Evolutionary conservation across 2,113 vertebrate genomes (phyloP), one percentile per base, ranked within the genome.

Genomic region (Toxotes jaculatrix): DNA sequence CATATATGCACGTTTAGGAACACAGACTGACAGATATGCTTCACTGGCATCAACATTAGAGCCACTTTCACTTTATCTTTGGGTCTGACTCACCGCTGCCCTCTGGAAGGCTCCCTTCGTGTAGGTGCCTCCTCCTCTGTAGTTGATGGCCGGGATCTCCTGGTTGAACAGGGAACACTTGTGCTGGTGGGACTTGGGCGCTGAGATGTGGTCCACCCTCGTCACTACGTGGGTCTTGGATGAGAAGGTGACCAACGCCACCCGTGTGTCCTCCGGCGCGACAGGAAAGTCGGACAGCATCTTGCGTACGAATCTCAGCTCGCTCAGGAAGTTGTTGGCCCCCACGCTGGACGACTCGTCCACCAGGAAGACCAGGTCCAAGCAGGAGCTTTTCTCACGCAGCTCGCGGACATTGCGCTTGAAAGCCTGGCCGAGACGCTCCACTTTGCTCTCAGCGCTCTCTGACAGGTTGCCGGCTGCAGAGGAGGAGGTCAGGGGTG

Each of bases 311-410:
- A 99, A 99, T 90, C 95, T 95, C 91, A 99, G 95, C 95, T 99
- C 98, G 83, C 95, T 98, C 85, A 94, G 95, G 93, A 99, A 99
- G 95, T 99, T 99, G 77, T 92, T 94, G 49, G 95, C 95, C 49
- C 97, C 97, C 85, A 99, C 97, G 72, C 98, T 99, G 79, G 98
- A 99, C 45, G 98, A 99, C 95, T 99, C 98, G 47, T 99, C 98
- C 95, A 99, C 97, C 87, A 99, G 94, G 93, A 99, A 99, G 36
- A 99, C 97, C 83, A 99, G 94, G 91, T 99, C 98, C 89, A 99
- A 87, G 63, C 95, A 94, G 45, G 73, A 85, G 92, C 97, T 97
- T 43, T 94, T 95, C 93, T 96, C 97, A 36, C 98, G 96, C 83
- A 99, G 95, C 81, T 94, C 94, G 53, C 97, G 96, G 85, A 99